These are phyloP conservation scores for Nycticorax nycticorax DNA, from an alignment of 2,113 vertebrate species.

Conservation along the genomic window DNA sequence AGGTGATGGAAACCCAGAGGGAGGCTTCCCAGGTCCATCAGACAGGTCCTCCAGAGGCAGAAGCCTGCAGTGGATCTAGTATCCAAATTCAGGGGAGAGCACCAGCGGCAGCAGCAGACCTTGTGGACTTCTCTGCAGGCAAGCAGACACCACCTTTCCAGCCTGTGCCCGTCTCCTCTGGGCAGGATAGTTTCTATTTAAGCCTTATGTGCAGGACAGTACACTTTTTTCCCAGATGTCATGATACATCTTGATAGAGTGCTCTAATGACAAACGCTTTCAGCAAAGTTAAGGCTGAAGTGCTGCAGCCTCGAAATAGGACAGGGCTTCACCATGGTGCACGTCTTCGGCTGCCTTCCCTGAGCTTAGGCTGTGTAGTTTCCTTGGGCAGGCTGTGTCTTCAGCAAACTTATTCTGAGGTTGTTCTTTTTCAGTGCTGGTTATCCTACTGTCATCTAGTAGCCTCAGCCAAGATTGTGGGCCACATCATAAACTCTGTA, in stretches of 20 bases:
- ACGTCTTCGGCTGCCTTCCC: fast-evolving
- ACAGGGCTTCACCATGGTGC: neutral
- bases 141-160: neutral
- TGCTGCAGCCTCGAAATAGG: neutral
- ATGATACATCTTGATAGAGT: neutral
- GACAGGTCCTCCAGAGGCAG: neutral
- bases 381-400: neutral
- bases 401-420: neutral
- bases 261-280: neutral
- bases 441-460: neutral
- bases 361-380: neutral
- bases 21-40: neutral
- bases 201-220: neutral
- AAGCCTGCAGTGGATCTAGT: neutral
- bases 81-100: neutral
- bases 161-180: neutral
- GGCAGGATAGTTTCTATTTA: neutral
- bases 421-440: neutral
- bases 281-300: neutral
- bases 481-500: neutral
- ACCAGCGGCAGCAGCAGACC: neutral
- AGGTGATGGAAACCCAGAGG: neutral
- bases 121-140: fast-evolving
- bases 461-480: neutral
- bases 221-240: neutral